phyloP scores from a whole-genome alignment of 2,113 vertebrate genomes.

The Engraulis encrasicolus region DNA sequence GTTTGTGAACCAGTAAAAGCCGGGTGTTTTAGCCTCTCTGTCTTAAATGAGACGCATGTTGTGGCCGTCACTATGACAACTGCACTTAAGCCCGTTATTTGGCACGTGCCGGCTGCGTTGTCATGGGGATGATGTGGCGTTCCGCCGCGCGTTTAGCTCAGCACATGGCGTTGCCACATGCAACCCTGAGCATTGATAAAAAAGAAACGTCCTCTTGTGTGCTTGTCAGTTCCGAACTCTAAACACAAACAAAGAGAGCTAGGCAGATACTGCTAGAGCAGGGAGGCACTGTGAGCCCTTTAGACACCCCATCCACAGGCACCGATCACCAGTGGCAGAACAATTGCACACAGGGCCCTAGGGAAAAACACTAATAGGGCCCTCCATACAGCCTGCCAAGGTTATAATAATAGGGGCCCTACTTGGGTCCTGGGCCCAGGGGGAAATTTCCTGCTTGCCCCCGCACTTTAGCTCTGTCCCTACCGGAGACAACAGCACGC shows the following conservation, averaged over 20 bases:
- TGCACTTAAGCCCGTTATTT: neutral
- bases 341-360: no score
- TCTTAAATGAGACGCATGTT: neutral
- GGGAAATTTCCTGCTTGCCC: no score
- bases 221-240: neutral
- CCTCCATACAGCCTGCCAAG: no score
- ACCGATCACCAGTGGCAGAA: no score
- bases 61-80: neutral
- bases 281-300: neutral
- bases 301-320: neutral
- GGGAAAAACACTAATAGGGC: no score
- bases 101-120: neutral
- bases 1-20: neutral
- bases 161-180: neutral
- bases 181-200: neutral
- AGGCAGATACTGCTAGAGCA: neutral
- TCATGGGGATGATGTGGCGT: neutral
- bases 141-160: no score
- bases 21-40: neutral
- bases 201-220: no score
- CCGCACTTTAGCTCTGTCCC: no score
- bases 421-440: no score
- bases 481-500: neutral
- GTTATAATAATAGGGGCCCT: no score
- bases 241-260: neutral